Percentiles rank a stretch among this genome's conserved stretches.
phyloP scores from a whole-genome alignment of 2,797 vertebrate genomes.

The Hyperoplus immaculatus region DNA sequence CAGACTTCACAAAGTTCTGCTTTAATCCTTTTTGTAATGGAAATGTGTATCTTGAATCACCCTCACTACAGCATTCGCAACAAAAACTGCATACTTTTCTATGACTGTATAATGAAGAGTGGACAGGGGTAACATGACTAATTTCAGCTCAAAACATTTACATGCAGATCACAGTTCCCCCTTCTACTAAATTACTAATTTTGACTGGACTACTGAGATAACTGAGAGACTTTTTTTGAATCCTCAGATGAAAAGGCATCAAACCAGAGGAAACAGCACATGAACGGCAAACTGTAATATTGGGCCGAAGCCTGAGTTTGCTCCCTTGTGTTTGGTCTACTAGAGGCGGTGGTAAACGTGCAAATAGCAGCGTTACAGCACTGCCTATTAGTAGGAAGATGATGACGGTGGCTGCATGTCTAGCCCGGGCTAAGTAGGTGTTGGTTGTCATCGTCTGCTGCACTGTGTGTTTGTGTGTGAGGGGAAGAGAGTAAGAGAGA shows the following conservation, averaged over 20 bases:
- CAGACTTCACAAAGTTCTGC: background rate
- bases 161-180: conserved; percentile 16
- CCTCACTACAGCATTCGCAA: background rate
- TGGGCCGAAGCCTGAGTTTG: background rate
- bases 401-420: conserved; percentile 48
- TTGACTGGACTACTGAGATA: conserved; percentile 7
- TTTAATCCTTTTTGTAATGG: background rate
- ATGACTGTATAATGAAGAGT: background rate
- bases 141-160: conserved; percentile 17
- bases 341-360: conserved; percentile 27
- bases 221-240: conserved; percentile 12
- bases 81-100: background rate
- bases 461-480: background rate
- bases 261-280: background rate
- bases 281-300: background rate
- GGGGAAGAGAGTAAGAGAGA: background rate
- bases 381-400: conserved; percentile 47
- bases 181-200: conserved; percentile 29
- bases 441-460: conserved; percentile 52
- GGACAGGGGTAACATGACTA: conserved; percentile 13
- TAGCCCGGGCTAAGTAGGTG: conserved; percentile 43
- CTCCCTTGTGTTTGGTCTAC: background rate
- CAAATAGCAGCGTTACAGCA: conserved; percentile 41
- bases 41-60: background rate
- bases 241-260: conserved; percentile 15